Evolutionary conservation across 2,888 invertebrate species (phyloP).

Genomic region (Macropis europaea): DNA sequence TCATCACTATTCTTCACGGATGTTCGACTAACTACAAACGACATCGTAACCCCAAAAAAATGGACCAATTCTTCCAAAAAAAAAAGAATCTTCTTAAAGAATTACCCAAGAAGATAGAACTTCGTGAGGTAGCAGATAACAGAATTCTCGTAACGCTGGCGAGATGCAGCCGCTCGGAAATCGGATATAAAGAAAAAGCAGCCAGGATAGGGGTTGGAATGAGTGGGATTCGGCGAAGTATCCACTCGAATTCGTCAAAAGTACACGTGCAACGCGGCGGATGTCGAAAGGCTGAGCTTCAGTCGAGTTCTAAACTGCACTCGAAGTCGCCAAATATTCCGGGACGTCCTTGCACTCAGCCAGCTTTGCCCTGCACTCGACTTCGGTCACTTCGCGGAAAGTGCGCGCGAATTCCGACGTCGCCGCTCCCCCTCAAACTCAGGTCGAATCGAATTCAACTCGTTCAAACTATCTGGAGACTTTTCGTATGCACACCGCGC

Average conservation of each 20-base stretch:
- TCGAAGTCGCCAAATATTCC: conserved; percentile 58
- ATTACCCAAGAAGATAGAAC: too few species aligned
- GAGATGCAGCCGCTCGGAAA: too few species aligned
- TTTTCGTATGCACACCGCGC: conserved; percentile 24
- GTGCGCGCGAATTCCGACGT: conserved; percentile 44
- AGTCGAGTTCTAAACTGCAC: conserved; percentile 57
- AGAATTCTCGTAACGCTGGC: too few species aligned
- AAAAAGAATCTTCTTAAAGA: too few species aligned
- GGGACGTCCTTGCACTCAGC: conserved; percentile 50
- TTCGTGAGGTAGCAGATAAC: too few species aligned
- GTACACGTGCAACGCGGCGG: conserved; percentile 34
- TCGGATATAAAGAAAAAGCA: neutral
- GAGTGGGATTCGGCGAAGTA: neutral
- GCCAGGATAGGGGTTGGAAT: too few species aligned
- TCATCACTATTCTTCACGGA: too few species aligned
- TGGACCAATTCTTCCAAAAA: too few species aligned
- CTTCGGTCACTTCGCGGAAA: conserved; percentile 54
- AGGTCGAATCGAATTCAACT: conserved; percentile 36
- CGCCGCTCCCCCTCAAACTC: conserved; percentile 8
- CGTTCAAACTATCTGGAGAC: conserved; percentile 29
- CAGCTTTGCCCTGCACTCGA: conserved; percentile 56
- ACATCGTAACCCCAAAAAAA: too few species aligned
- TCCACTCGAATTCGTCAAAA: conserved; percentile 27
- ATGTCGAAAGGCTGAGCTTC: conserved; percentile 2
- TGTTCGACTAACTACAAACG: too few species aligned